Evolutionary conservation across 2,888 invertebrate genomes (phyloP).

Genomic region (Xestia ashworthii): DNA sequence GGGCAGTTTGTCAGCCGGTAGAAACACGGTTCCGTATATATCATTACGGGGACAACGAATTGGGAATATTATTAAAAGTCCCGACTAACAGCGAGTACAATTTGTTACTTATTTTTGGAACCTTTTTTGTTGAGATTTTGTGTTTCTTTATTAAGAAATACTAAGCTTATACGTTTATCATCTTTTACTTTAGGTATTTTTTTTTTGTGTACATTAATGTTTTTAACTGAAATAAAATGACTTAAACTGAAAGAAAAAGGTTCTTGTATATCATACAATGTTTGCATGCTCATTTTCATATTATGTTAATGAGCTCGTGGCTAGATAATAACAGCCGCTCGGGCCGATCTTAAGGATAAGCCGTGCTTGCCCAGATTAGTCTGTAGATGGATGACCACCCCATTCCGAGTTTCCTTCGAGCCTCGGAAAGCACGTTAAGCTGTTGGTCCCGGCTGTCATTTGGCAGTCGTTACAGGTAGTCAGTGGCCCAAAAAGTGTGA

Average conservation of each 20-base stretch:
- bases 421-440: too few relatives aligned
- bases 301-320: too few relatives aligned
- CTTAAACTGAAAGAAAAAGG: neutral
- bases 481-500: too few relatives aligned
- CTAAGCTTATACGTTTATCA: slow-evolving; percentile 13
- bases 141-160: slow-evolving; percentile 29
- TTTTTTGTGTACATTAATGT: neutral
- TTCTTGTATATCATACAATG: too few relatives aligned
- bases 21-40: slow-evolving; percentile 61
- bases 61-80: slow-evolving; percentile 65
- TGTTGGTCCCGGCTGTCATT: too few relatives aligned
- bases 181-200: neutral
- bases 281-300: neutral
- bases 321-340: too few relatives aligned
- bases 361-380: too few relatives aligned
- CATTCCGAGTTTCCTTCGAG: too few relatives aligned
- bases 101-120: slow-evolving; percentile 55
- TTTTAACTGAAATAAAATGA: neutral
- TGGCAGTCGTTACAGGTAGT: too few relatives aligned
- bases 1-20: slow-evolving; percentile 62
- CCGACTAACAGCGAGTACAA: slow-evolving; percentile 36
- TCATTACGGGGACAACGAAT: slow-evolving; percentile 61
- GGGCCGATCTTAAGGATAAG: too few relatives aligned
- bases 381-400: too few relatives aligned
- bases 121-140: slow-evolving; percentile 34